Conservation (phyloP, 2,797 vertebrate genomes). For the Coregonus sp. region DNA sequence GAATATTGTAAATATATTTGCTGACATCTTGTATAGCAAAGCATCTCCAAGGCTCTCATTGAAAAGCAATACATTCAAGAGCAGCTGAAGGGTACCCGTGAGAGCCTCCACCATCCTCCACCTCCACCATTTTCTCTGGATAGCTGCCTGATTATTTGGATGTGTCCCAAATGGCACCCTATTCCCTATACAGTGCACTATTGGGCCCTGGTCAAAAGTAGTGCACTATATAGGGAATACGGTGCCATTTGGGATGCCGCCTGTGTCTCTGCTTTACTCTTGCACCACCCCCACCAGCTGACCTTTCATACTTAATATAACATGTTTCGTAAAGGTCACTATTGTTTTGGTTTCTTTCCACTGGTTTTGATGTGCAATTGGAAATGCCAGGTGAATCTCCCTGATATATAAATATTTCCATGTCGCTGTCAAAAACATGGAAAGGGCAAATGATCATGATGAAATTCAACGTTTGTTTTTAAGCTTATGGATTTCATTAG, state of each 20-base stretch:
- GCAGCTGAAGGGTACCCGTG: conserved; percentile 33
- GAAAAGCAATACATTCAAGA: conserved; percentile 27
- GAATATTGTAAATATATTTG: not conserved
- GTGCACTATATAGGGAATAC: not conserved
- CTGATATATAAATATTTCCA: conserved; percentile 49
- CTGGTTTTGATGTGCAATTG: conserved; percentile 75
- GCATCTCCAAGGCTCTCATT: conserved; percentile 8
- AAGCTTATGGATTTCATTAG: no score
- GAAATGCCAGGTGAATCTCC: conserved; percentile 62
- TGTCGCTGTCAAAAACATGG: no score
- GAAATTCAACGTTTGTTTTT: no score
- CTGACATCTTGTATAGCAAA: conserved; percentile 16
- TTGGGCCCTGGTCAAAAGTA: no score
- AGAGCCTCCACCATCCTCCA: conserved; percentile 32
- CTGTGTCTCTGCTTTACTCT: not conserved
- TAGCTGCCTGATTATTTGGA: conserved; percentile 58
- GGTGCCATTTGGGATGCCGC: no score
- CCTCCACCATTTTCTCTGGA: conserved; percentile 46
- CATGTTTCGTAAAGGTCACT: conserved; percentile 82
- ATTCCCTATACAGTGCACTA: no score
- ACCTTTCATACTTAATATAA: conserved; percentile 82
- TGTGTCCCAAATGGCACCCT: conserved; percentile 24
- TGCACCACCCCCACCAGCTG: conserved; percentile 49
- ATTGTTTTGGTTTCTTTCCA: conserved; percentile 75
- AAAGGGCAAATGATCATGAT: no score